phyloP scores from a whole-genome alignment of 2,797 vertebrate species.

The Pristis pectinata region DNA sequence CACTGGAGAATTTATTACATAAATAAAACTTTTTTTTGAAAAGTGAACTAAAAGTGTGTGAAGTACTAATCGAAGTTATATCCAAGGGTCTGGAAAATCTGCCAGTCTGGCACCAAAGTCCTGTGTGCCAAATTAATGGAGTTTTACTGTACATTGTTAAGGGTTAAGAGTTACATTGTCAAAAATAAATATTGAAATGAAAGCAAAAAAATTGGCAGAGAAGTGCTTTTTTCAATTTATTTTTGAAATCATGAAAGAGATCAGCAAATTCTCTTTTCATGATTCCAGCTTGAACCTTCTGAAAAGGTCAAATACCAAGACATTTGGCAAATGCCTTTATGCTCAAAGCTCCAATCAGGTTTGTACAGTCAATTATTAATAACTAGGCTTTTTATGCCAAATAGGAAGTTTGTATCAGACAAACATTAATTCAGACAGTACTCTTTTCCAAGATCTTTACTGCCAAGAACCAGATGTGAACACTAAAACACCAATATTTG shows the following conservation, averaged over 20 bases:
- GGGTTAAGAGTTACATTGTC: no score
- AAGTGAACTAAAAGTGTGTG: no score
- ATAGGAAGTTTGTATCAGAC: not conserved
- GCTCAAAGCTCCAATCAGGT: not conserved
- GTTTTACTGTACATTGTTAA: no score
- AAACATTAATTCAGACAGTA: not conserved
- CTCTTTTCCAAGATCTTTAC: not conserved
- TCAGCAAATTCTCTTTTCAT: not conserved
- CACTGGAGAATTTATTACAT: no score
- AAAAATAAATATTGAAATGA: not conserved
- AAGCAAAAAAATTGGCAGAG: not conserved
- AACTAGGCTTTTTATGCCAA: not conserved
- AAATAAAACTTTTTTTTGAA: no score
- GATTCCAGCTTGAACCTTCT: not conserved
- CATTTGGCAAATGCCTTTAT: not conserved
- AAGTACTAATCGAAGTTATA: no score
- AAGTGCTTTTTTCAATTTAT: not conserved
- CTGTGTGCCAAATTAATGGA: no score
- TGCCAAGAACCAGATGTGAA: not conserved
- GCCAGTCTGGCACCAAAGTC: no score
- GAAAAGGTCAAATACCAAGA: conserved; percentile 5
- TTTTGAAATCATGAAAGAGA: no score
- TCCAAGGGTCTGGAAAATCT: no score
- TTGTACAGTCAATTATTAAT: not conserved
- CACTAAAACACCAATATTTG: not conserved